A percentile compares a stretch with the other conserved stretches of the same genome.
These are phyloP conservation scores for Thereuonema tuberculata DNA, from an alignment of 1,140 invertebrate genomes.

Conservation along the genomic window DNA sequence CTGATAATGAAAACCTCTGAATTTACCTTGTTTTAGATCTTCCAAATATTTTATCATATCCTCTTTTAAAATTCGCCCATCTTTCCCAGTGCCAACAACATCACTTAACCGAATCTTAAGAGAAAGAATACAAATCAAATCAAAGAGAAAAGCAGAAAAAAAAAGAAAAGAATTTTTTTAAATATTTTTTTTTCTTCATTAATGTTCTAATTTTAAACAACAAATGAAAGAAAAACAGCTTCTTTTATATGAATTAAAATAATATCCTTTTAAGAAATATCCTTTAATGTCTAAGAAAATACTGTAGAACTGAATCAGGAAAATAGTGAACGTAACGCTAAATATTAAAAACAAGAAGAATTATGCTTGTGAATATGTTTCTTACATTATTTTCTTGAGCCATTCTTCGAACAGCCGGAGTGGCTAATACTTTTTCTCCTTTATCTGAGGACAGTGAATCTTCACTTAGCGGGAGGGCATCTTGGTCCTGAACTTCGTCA, in stretches of 20 bases:
- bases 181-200: too few relatives aligned
- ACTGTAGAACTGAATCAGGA: too few relatives aligned
- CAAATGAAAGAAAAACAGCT: too few relatives aligned
- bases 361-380: too few relatives aligned
- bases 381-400: conserved; percentile 72
- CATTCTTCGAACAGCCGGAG: conserved; percentile 84
- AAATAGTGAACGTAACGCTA: too few relatives aligned
- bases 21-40: conserved; percentile 17
- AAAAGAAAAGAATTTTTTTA: too few relatives aligned
- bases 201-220: too few relatives aligned
- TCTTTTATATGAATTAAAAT: neutral
- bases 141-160: too few relatives aligned
- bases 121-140: conserved; percentile 17
- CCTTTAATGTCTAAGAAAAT: too few relatives aligned
- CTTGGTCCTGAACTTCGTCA: conserved; percentile 29
- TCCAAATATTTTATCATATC: conserved; percentile 69
- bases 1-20: too few relatives aligned
- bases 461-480: conserved; percentile 23
- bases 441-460: neutral
- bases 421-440: conserved; percentile 58
- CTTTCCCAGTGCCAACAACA: conserved; percentile 70
- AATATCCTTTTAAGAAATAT: conserved; percentile 5
- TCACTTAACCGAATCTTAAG: conserved; percentile 61
- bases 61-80: conserved; percentile 89
- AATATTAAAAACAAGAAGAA: too few relatives aligned